phyloP scores from a whole-genome alignment of 2,113 vertebrate species.

The Neogobius melanostomus region DNA sequence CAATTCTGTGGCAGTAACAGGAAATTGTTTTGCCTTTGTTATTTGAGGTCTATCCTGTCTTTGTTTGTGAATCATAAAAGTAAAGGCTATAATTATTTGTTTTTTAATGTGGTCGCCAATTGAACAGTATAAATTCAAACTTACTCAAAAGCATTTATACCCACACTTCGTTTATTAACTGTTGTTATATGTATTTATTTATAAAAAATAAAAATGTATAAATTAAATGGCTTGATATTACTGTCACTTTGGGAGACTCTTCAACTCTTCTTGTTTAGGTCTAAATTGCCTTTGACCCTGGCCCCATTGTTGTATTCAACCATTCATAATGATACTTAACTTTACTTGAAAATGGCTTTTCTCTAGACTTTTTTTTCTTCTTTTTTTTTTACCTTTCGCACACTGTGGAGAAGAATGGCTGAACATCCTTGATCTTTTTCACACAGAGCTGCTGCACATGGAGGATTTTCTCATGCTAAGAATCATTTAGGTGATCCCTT shows the following conservation, averaged over 20 bases:
- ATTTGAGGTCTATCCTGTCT: no score
- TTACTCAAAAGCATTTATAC: no score
- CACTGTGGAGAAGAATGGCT: conserved; percentile 56
- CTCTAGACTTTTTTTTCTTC: conserved; percentile 53
- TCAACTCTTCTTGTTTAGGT: conserved; percentile 27
- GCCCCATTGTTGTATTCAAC: conserved; percentile 31
- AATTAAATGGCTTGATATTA: no score
- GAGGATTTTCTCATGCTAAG: conserved; percentile 71
- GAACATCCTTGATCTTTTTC: conserved; percentile 78
- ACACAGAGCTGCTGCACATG: conserved; percentile 59
- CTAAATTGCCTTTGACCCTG: conserved; percentile 56
- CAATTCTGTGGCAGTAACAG: no score
- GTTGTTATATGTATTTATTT: no score
- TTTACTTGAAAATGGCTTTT: conserved; percentile 68
- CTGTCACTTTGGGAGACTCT: conserved; percentile 6
- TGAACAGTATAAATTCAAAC: not conserved
- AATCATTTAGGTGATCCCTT: conserved; percentile 76
- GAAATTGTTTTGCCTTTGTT: no score
- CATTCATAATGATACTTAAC: conserved; percentile 56
- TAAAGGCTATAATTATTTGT: no score
- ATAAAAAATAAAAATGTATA: no score
- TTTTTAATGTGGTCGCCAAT: no score
- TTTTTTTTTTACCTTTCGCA: conserved; percentile 38
- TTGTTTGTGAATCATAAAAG: no score
- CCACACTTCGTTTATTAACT: no score